Base-by-base conservation (phyloP, 1,140 invertebrate species). In the Fopius arisanus region DNA sequence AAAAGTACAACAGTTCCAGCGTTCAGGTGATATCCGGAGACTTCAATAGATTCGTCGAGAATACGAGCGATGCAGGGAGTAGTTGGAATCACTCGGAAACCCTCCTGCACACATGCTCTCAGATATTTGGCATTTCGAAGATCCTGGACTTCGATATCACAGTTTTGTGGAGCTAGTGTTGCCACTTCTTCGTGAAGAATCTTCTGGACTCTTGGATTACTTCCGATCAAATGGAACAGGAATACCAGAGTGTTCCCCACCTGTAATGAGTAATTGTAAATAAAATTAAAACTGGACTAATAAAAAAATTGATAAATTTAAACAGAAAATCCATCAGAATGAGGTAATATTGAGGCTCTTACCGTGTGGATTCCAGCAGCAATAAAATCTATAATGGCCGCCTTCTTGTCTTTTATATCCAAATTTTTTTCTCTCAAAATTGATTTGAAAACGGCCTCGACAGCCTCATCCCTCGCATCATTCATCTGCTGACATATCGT, bases 351-450 rank as follows among this genome's bases (percentile, higher is more conserved):
- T 31, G 3, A 31, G 3, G 7, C 7, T 31, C 84, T 89, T 82
- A 94, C 93, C 77, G 95, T 96, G 85, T 95, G 93, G 83, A 96
- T 96, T 59, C 94, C 95, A 26, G 94, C 94, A 1, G 94, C 93
- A 77, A 96, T 94, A 79, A 96, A 96, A 85, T 96, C 95, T 43
- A 96, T 93, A 76, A 96, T 93, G 1, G 93, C 93, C 0, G 94
- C 94, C 81, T 94, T 95, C 83, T 96, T 96, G 82, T 96, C 95
- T 29, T 92, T 88, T 74, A 92, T 90, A 80, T 96, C 94, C 59
- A 95, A 84, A 73, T 90, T 90, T 54, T 91, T 91, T 40, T 93
- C 91, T 14, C 91, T 89, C 10, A 96, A 86, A 70, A 96, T 93
- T 37, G 92, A 93, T 63, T 92, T 90, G 79, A 95, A 94, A 33